A percentile compares a stretch with the other conserved stretches of the same genome.
phyloP scores from a whole-genome alignment of 2,797 vertebrate species.

The Botia almorhae region DNA sequence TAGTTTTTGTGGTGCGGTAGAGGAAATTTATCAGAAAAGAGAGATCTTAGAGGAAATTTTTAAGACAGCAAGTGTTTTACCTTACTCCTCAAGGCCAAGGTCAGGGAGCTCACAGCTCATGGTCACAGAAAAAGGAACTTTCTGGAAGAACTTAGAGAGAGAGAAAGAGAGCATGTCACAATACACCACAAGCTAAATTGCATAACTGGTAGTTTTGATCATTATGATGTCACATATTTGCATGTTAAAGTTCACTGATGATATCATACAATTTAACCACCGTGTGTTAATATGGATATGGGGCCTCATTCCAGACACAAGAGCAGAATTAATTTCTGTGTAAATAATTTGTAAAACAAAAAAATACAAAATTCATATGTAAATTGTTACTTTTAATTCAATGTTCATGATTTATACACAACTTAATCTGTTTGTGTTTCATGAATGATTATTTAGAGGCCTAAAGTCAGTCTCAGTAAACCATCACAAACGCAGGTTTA shows the following conservation, averaged over 20 bases:
- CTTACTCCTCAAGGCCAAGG: slow-evolving; percentile 69
- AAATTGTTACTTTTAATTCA: neutral
- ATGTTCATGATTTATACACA: no score
- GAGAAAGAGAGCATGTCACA: slow-evolving; percentile 19
- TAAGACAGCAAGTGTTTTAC: slow-evolving; percentile 64
- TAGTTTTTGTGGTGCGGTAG: neutral
- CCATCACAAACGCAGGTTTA: no score
- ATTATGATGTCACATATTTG: neutral
- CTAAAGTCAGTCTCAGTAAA: no score
- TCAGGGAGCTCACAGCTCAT: slow-evolving; percentile 64
- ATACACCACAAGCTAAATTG: neutral
- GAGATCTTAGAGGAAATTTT: neutral
- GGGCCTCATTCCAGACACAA: neutral
- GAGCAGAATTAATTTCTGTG: neutral
- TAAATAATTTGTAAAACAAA: neutral
- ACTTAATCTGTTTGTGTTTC: no score
- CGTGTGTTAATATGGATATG: neutral
- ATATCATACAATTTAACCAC: neutral
- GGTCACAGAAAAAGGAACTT: slow-evolving; percentile 87
- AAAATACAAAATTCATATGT: neutral
- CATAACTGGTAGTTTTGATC: neutral
- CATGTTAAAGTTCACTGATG: neutral
- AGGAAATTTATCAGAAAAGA: neutral
- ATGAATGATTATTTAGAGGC: no score
- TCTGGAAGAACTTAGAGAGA: slow-evolving; percentile 78